phyloP scores from a whole-genome alignment of 2,113 vertebrate genomes.

The Dromaius novaehollandiae region DNA sequence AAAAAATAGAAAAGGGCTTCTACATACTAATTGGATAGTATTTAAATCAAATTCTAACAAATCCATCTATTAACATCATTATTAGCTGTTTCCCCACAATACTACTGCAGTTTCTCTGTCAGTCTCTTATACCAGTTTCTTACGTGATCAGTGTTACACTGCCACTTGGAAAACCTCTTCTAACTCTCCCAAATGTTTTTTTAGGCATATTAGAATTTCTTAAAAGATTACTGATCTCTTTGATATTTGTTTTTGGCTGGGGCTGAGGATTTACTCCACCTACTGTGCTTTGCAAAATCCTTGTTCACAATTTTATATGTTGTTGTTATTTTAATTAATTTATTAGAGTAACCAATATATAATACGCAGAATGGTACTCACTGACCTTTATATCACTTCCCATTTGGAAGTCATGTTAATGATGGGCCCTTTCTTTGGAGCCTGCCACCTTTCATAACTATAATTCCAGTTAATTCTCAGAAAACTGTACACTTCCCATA shows the following conservation, averaged over 20 bases:
- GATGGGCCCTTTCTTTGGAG: background rate
- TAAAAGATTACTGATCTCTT: background rate
- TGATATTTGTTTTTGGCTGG: background rate
- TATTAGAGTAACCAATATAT: background rate
- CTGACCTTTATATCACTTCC: background rate
- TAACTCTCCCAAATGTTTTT: accelerated
- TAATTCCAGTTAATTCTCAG: background rate
- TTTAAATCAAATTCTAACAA: background rate
- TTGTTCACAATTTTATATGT: background rate
- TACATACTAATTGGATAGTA: background rate
- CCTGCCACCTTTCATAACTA: background rate
- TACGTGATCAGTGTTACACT: background rate
- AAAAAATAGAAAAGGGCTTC: background rate
- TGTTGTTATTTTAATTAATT: background rate
- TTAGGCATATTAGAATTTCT: background rate
- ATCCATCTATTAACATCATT: background rate
- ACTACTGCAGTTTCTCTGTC: background rate
- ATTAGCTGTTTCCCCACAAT: background rate
- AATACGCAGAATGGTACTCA: background rate
- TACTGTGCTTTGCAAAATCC: background rate
- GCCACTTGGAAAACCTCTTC: background rate
- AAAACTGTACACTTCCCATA: background rate
- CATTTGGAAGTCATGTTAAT: background rate
- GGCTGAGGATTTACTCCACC: background rate
- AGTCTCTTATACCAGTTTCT: background rate